These are phyloP conservation scores for Zoanthus solanderi DNA, from an alignment of 92 coral and sea anemone genomes.

Conservation along the genomic window DNA sequence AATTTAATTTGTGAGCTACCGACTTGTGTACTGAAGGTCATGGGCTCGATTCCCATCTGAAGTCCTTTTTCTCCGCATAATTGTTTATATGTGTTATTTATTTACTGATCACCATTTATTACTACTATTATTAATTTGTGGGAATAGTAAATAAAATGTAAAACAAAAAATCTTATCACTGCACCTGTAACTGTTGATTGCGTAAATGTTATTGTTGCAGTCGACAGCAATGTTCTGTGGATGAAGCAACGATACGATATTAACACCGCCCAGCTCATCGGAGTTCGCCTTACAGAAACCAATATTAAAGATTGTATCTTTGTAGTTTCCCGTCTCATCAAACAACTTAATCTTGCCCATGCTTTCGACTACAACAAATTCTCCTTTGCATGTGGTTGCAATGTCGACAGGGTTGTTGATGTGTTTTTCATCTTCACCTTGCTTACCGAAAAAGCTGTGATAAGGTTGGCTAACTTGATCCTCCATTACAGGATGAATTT, in stretches of 20 bases:
- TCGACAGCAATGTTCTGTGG: conserved; percentile 73
- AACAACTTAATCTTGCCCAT: conserved; percentile 40
- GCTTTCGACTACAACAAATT: conserved; percentile 32
- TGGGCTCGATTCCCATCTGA: too few species aligned
- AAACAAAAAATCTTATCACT: not conserved
- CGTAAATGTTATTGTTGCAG: conserved; percentile 54
- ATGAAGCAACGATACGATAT: conserved; percentile 55
- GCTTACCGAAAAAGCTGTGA: conserved; percentile 52
- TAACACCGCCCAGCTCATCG: conserved; percentile 56
- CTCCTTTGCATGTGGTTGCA: conserved; percentile 35
- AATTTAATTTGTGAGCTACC: too few species aligned
- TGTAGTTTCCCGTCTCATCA: conserved; percentile 41
- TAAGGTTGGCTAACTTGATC: conserved; percentile 60
- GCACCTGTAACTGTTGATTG: conserved; percentile 65
- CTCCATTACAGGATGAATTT: conserved; percentile 71
- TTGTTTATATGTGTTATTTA: too few species aligned
- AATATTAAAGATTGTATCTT: conserved; percentile 58
- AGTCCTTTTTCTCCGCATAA: too few species aligned
- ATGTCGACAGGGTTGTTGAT: conserved; percentile 34
- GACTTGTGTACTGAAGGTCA: too few species aligned
- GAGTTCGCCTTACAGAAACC: conserved; percentile 47
- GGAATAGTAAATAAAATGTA: not conserved
- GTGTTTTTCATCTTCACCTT: conserved; percentile 36
- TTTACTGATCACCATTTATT: too few species aligned
- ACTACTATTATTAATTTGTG: not conserved